Conservation (phyloP, 1,140 invertebrate species). For the Tribolium castaneum region DNA sequence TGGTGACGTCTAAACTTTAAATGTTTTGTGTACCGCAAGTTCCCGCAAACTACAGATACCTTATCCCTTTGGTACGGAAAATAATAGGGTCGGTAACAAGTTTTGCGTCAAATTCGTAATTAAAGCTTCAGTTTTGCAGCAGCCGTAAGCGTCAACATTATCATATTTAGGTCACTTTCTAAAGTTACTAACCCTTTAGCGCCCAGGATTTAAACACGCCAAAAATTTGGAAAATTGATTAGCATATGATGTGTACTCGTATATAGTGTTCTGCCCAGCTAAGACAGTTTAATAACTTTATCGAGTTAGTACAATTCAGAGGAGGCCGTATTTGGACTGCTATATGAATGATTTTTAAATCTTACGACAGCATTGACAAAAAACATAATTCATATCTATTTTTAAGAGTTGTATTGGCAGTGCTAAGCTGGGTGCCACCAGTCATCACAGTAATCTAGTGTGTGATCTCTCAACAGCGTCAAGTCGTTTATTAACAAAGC, state of each 20-base stretch:
- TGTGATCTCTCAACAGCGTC: too few relatives aligned
- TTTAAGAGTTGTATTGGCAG: too few relatives aligned
- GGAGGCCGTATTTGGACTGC: too few relatives aligned
- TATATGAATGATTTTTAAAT: too few relatives aligned
- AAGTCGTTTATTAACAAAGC: too few relatives aligned
- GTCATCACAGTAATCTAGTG: too few relatives aligned
- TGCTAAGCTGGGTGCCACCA: too few relatives aligned
- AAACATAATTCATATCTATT: too few relatives aligned
- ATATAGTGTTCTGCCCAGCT: too few relatives aligned
- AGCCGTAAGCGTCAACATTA: conserved; percentile 3
- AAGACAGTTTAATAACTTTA: too few relatives aligned
- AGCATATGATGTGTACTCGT: neutral
- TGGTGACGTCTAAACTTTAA: neutral
- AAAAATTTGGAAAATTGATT: neutral
- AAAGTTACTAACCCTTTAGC: conserved; percentile 7
- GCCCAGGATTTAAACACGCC: neutral
- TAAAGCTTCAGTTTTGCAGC: neutral
- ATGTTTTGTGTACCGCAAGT: neutral
- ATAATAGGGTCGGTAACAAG: conserved; percentile 3
- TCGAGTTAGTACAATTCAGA: too few relatives aligned
- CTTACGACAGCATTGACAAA: too few relatives aligned
- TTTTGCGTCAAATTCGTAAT: conserved; percentile 8
- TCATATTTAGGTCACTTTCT: neutral
- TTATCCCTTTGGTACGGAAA: neutral
- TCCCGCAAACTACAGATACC: neutral